phyloP scores from a whole-genome alignment of 2,888 invertebrate genomes.

The Xestia rhomboidea region DNA sequence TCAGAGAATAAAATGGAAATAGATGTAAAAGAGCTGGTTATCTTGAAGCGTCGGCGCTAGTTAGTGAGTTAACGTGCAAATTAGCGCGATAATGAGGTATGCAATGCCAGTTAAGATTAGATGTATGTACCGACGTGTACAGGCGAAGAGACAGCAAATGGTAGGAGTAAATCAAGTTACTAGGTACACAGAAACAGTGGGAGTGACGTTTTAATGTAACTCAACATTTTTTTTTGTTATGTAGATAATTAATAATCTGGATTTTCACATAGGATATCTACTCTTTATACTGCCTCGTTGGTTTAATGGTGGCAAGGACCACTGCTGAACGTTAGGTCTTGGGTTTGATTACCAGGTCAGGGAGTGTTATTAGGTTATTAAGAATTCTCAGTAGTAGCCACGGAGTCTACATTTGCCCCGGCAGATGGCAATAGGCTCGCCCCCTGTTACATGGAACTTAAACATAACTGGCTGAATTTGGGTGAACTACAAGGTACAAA shows the following conservation, averaged over 20 bases:
- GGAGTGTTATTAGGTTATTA: background rate
- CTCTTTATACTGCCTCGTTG: background rate
- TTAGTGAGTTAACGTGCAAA: conserved; percentile 36
- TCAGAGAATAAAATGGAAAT: conserved; percentile 59
- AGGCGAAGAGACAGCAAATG: conserved; percentile 15
- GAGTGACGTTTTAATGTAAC: background rate
- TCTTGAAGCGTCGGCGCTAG: conserved; percentile 37
- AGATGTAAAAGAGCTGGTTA: conserved; percentile 58
- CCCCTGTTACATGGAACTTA: background rate
- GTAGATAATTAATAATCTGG: background rate
- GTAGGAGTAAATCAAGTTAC: background rate
- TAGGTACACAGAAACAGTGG: background rate
- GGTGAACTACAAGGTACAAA: background rate
- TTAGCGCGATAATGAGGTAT: conserved; percentile 48
- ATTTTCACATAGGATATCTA: background rate
- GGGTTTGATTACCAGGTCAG: background rate
- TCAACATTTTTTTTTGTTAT: background rate
- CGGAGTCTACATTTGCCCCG: background rate
- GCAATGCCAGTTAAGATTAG: conserved; percentile 43
- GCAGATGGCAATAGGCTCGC: background rate
- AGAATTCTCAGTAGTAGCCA: background rate
- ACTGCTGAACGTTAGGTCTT: background rate
- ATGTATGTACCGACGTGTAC: conserved; percentile 28
- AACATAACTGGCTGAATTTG: background rate
- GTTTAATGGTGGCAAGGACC: background rate